These are phyloP conservation scores for Chaetodon auriga DNA, from an alignment of 2,113 vertebrate genomes.

Conservation along the genomic window DNA sequence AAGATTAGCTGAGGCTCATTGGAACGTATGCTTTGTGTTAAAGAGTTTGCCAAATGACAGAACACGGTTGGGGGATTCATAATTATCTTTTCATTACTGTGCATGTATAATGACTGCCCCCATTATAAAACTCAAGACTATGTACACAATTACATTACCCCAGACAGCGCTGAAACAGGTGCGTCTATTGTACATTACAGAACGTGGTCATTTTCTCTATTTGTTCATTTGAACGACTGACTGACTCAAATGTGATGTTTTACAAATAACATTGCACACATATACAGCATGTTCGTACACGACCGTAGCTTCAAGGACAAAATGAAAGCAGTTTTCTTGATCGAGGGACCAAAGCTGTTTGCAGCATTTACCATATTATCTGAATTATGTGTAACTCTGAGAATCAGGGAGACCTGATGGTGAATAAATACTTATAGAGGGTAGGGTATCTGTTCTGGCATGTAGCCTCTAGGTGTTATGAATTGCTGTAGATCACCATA, in stretches of 20 bases:
- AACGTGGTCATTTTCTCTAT: slow-evolving; percentile 43
- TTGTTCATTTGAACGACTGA: slow-evolving; percentile 32
- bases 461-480: slow-evolving; percentile 26
- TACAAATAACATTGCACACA: background rate
- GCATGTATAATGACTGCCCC: slow-evolving; percentile 82
- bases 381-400: slow-evolving; percentile 55
- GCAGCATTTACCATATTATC: slow-evolving; percentile 45
- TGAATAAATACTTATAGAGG: slow-evolving; percentile 52
- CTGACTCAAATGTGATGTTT: slow-evolving; percentile 11
- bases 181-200: slow-evolving; percentile 62
- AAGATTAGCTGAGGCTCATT: slow-evolving; percentile 82
- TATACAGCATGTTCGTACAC: background rate
- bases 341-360: slow-evolving; percentile 10
- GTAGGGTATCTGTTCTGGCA: slow-evolving; percentile 29
- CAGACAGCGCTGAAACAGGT: slow-evolving; percentile 66
- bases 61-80: slow-evolving; percentile 80
- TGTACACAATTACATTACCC: slow-evolving; percentile 75
- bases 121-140: slow-evolving; percentile 79
- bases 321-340: slow-evolving; percentile 32
- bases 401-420: slow-evolving; percentile 51
- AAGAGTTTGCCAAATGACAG: slow-evolving; percentile 83
- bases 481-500: slow-evolving; percentile 32
- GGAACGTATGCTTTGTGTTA: slow-evolving; percentile 84
- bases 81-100: slow-evolving; percentile 84
- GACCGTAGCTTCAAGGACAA: slow-evolving; percentile 2